These are phyloP conservation scores for Mystacornis crossleyi DNA, from an alignment of 2,113 vertebrate species.

Conservation along the genomic window DNA sequence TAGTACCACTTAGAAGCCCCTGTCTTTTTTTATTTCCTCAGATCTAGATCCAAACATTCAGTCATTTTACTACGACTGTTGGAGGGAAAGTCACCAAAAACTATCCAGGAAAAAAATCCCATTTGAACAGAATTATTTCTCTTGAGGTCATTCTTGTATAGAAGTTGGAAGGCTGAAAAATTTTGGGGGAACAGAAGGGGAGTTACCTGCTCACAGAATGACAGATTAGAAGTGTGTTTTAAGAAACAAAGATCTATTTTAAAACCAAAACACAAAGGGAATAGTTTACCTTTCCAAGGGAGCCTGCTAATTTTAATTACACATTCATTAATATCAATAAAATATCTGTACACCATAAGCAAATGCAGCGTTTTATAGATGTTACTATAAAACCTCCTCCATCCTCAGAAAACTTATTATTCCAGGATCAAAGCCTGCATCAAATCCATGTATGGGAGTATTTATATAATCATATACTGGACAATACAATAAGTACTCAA, in stretches of 20 bases:
- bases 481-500: background rate
- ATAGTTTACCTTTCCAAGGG: background rate
- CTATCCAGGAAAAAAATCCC: fast-evolving
- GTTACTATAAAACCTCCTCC: background rate
- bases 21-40: background rate
- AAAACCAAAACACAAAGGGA: background rate
- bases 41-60: background rate
- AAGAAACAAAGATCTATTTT: background rate
- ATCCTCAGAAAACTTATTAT: background rate
- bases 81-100: background rate
- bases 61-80: background rate
- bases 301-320: conserved; percentile 24
- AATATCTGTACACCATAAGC: background rate
- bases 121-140: background rate
- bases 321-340: conserved; percentile 33
- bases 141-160: background rate
- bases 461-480: background rate
- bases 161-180: background rate
- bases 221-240: background rate
- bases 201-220: background rate
- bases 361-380: background rate
- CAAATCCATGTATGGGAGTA: background rate
- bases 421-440: background rate
- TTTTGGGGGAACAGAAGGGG: background rate
- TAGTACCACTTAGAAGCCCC: background rate